Evolutionary conservation across 2,113 vertebrate species (phyloP).

Genomic region (Numida meleagris): DNA sequence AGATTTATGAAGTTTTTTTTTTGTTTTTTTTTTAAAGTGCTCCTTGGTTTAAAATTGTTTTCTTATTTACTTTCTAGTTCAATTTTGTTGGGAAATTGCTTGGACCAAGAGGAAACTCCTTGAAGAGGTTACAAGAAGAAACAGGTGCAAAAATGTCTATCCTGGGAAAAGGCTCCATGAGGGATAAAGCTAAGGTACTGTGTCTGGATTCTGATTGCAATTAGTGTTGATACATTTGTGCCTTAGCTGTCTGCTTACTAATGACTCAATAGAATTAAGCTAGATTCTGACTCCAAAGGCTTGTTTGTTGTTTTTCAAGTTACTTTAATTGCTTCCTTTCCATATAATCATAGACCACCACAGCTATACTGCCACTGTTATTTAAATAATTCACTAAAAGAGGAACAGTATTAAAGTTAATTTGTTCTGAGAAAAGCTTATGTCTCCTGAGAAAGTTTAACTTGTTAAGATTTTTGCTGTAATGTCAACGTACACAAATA

Average conservation of each 20-base stretch:
- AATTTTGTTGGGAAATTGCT: constrained; percentile 99
- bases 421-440: background rate
- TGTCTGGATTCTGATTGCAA: constrained; percentile 6
- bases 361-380: background rate
- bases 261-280: background rate
- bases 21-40: background rate
- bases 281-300: background rate
- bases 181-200: constrained; percentile 96
- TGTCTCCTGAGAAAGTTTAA: background rate
- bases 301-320: background rate
- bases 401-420: background rate
- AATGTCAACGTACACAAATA: background rate
- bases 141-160: constrained; percentile 99
- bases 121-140: constrained; percentile 99
- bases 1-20: background rate
- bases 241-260: background rate
- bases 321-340: background rate
- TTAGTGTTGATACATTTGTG: background rate
- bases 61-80: constrained; percentile 85
- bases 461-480: background rate
- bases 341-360: background rate
- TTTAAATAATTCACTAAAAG: background rate
- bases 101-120: constrained; percentile 97
- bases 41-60: background rate
- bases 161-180: constrained; percentile 98